Conservation (phyloP, 2,797 vertebrate species). For the Pangasius macronema region DNA sequence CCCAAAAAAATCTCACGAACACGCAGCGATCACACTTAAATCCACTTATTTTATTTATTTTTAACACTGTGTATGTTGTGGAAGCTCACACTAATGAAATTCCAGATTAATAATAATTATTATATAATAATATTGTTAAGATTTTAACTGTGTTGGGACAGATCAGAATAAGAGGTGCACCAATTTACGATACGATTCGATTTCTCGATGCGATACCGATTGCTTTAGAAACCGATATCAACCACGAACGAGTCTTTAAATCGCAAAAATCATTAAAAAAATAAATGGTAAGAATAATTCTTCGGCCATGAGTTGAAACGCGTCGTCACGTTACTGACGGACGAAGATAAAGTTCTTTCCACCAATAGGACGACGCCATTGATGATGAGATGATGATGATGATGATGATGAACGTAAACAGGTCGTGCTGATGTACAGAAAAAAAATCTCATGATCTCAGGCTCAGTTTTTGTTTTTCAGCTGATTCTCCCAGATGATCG, state of each 20-base stretch:
- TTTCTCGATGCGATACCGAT: background rate
- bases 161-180: background rate
- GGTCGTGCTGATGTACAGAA: background rate
- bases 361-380: background rate
- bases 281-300: too few relatives aligned
- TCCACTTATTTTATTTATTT: background rate
- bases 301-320: background rate
- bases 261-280: background rate
- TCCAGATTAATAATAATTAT: background rate
- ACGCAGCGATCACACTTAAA: background rate
- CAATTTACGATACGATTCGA: background rate
- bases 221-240: background rate
- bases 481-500: background rate
- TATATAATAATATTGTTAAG: background rate
- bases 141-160: background rate
- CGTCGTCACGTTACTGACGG: background rate
- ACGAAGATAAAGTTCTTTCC: background rate
- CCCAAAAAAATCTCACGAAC: too few relatives aligned
- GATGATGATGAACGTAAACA: background rate
- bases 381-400: background rate
- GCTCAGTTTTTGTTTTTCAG: background rate
- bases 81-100: background rate
- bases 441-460: background rate
- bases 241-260: background rate
- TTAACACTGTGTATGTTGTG: background rate